Conservation (phyloP, 2,797 vertebrate genomes). For the Petrocephalus sullivani region DNA sequence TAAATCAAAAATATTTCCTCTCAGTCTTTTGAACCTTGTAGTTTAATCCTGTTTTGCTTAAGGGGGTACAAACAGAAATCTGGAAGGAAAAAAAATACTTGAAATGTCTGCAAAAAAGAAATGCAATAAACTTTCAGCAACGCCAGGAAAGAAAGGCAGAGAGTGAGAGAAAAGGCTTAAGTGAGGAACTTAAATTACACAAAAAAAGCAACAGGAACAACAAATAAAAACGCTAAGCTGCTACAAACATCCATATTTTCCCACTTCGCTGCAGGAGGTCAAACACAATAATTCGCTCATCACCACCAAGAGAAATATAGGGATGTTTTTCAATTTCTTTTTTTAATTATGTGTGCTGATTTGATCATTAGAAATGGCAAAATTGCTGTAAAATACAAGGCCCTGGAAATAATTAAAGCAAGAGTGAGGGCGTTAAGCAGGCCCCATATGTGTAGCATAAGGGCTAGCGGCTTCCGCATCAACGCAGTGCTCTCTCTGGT, state of each 20-base stretch:
- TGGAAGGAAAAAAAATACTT: slow-evolving; percentile 5
- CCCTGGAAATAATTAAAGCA: slow-evolving; percentile 50
- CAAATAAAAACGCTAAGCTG: slow-evolving; percentile 73
- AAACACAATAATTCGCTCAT: slow-evolving; percentile 74
- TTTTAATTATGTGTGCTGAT: slow-evolving; percentile 70
- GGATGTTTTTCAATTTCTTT: slow-evolving; percentile 65
- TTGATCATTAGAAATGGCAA: slow-evolving; percentile 61
- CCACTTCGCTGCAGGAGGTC: slow-evolving; percentile 69
- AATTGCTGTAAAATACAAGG: slow-evolving; percentile 51
- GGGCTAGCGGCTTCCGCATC: slow-evolving; percentile 11
- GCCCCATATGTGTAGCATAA: slow-evolving; percentile 46
- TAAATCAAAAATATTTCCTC: slow-evolving; percentile 16
- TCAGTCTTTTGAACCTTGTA: slow-evolving; percentile 39
- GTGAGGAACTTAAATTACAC: slow-evolving; percentile 54
- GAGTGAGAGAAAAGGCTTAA: slow-evolving; percentile 30
- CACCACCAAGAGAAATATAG: slow-evolving; percentile 71
- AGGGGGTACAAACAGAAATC: slow-evolving; percentile 30
- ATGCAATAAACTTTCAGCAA: neutral
- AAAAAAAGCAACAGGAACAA: slow-evolving; percentile 63
- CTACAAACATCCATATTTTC: slow-evolving; percentile 67
- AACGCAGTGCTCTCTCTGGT: neutral
- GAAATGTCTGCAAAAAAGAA: neutral
- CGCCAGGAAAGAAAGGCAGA: neutral
- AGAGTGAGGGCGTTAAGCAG: slow-evolving; percentile 40
- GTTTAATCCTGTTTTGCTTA: slow-evolving; percentile 38